These are phyloP conservation scores for Andrena bicolor DNA, from an alignment of 2,888 invertebrate species.

Conservation along the genomic window DNA sequence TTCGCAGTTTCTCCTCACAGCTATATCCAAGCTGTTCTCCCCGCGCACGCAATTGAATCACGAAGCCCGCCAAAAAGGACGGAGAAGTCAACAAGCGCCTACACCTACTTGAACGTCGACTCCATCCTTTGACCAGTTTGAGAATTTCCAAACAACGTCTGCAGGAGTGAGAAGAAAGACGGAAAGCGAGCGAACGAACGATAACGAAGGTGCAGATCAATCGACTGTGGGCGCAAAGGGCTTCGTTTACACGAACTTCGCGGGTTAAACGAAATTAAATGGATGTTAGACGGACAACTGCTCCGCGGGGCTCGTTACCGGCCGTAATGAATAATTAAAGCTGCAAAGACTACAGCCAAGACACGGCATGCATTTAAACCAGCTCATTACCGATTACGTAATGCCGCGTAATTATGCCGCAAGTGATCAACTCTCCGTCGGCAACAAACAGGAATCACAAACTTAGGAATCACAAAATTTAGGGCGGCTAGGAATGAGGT, in stretches of 20 bases:
- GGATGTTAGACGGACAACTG: conserved; percentile 31
- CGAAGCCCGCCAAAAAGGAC: too few relatives aligned
- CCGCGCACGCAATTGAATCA: too few relatives aligned
- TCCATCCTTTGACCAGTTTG: not conserved
- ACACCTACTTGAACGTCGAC: not conserved
- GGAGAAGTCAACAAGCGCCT: not conserved
- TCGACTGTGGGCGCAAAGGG: not conserved
- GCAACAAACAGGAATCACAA: conserved; percentile 27
- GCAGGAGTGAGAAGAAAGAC: not conserved
- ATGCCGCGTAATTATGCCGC: conserved; percentile 34
- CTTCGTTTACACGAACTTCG: conserved; percentile 13
- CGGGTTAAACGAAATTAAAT: conserved; percentile 42
- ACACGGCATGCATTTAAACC: conserved; percentile 44
- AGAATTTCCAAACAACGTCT: not conserved
- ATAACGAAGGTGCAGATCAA: conserved; percentile 17
- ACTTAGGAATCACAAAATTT: too few relatives aligned
- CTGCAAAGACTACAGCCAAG: conserved; percentile 22
- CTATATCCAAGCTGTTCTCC: too few relatives aligned
- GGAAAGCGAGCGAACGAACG: not conserved
- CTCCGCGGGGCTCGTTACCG: conserved; percentile 20
- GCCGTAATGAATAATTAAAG: conserved; percentile 50
- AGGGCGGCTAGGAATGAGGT: too few relatives aligned
- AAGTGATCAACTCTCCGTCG: conserved; percentile 12
- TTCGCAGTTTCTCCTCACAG: too few relatives aligned
- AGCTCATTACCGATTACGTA: conserved; percentile 26